These are phyloP conservation scores for Asobara japonica DNA, from an alignment of 1,140 invertebrate species.

Conservation along the genomic window DNA sequence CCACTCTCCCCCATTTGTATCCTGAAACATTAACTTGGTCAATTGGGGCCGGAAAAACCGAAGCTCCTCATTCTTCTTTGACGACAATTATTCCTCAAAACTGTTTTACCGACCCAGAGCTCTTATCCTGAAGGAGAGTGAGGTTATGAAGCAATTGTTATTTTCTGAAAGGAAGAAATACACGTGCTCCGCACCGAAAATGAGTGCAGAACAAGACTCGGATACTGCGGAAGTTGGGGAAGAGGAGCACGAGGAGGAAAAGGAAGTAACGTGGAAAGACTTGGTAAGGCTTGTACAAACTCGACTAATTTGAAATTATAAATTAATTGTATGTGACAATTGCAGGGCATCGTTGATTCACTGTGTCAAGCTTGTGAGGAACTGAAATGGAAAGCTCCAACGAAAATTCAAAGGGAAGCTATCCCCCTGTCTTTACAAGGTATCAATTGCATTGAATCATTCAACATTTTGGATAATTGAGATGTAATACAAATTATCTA, in stretches of 20 bases:
- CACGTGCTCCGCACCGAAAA: neutral
- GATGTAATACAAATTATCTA: too few species aligned
- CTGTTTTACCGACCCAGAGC: too few species aligned
- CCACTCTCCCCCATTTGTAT: too few species aligned
- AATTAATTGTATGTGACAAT: neutral
- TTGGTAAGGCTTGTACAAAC: neutral
- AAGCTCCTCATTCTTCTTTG: too few species aligned
- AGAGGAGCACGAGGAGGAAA: neutral
- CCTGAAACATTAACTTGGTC: too few species aligned
- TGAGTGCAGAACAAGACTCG: neutral
- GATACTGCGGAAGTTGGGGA: neutral
- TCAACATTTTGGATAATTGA: neutral
- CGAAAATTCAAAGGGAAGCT: slow-evolving; percentile 94
- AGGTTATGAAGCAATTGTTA: neutral
- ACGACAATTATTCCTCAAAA: too few species aligned
- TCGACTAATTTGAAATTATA: neutral
- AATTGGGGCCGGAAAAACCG: too few species aligned
- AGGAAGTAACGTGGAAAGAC: neutral
- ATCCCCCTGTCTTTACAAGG: slow-evolving; percentile 91
- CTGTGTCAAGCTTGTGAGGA: slow-evolving; percentile 91
- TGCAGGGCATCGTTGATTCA: slow-evolving; percentile 89
- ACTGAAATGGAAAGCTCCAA: slow-evolving; percentile 93
- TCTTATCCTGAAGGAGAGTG: too few species aligned
- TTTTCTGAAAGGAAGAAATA: neutral
- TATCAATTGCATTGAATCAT: slow-evolving; percentile 40